Evolutionary conservation across 2,113 vertebrate species (phyloP), one percentile per base, ranked within the genome.

Genomic region (Pterophyllum scalare): DNA sequence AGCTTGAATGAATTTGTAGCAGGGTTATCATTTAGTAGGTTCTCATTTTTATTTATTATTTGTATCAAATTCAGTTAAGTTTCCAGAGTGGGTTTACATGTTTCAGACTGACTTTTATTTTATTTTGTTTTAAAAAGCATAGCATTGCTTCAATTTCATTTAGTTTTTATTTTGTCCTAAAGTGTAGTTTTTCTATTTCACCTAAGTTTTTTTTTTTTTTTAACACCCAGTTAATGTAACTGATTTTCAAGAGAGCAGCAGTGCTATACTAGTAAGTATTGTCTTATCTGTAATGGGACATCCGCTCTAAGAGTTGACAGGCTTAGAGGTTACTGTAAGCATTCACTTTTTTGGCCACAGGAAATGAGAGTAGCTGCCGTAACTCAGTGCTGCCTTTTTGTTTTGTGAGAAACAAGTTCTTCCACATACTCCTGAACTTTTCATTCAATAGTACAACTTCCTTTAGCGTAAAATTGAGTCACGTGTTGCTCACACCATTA

Each of bases 381-480:
- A 38, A 59, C 5, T 3, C 3, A 26, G 3, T 19, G 7, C 22
- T 26, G 4, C 22, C 1, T 26, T 67, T 8, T 46, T 67, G 40
- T 13, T 72, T 43, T 26, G 22, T 59, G 19, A 77, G n/a, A 40
- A 26, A 60, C n/a, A 2, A 38, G 46, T 72, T 17, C 15, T 22
- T 2, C 31, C 24, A 7, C n/a, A 11, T 67, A 4, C 2, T 2
- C 11, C 35, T 7, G n/a, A 35, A 57, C 35, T 54, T 38, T n/a
- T 75, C 52, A n/a, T 72, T 81, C 7, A 75, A 61, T 43, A 19
- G 64, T 84, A 75, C 67, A 79, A 77, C 75, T 19, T 33, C 35
- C 54, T 70, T 31, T 75, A 74, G 87, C 92, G 85, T 87, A 61
- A 88, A 93, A 78, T 88, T 81, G 87, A 17, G 75, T 93, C 94